Evolutionary conservation across 2,888 invertebrate species (phyloP), one percentile per base, ranked within the genome.

Genomic region (Lasioglossum pauxillum): DNA sequence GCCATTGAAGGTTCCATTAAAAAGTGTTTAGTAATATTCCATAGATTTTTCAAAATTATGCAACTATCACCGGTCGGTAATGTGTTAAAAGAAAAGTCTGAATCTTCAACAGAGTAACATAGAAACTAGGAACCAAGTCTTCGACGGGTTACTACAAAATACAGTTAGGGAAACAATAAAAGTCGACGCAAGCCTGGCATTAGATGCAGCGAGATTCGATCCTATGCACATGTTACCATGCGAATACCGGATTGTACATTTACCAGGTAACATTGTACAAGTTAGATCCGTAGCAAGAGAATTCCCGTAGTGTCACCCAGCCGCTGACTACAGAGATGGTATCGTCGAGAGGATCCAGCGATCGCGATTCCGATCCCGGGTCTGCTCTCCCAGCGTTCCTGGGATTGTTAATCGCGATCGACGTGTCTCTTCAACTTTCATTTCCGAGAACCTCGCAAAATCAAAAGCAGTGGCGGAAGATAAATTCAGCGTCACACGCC

Each of bases 261-360:
- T 69, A n/a, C 57, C 75, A 38, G 41, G 69, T 75, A 71, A 77
- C 77, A 87, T 81, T 83, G 83, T 76, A 64, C 53, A 82, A 19
- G 69, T n/a, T 76, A 35, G 74, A 69, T 78, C 35, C 46, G 75
- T 31, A 23, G 72, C 75, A 53, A 67, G 71, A 81, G 90, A 87
- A 89, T 87, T 86, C 83, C 89, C 83, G 85, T 76, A 78, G 89
- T 83, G 84, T 87, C 89, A 86, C 76, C 87, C 64, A 86, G 74
- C 27, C 82, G 82, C 80, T 78, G 72, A 64, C 81, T 86, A 88
- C 86, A 82, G 73, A 85, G 91, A 89, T 90, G 84, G 82, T 76
- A 85, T 90, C 67, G 67, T 67, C 89, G 84, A 79, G 78, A 83
- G 78, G 67, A 71, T 69, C 71, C 46, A 67, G 80, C 41, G 57